Percentiles rank a stretch among this genome's conserved stretches.
Conservation (phyloP, 1,140 invertebrate species). For the Drosophila azteca region DNA sequence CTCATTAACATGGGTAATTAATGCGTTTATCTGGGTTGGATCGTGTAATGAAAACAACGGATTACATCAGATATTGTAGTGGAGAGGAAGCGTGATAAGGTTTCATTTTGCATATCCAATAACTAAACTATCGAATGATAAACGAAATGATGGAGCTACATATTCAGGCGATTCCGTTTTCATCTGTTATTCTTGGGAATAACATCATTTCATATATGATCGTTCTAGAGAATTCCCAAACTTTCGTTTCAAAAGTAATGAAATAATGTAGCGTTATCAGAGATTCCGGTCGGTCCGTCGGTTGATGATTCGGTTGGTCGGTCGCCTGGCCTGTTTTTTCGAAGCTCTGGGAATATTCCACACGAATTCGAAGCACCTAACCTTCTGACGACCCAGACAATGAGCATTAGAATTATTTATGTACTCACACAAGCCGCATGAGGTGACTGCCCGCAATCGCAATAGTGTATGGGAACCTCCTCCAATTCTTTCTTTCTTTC, state of each 20-base stretch:
- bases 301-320: background rate
- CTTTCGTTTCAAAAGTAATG: background rate
- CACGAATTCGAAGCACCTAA: conserved; percentile 37
- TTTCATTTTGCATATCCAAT: conserved; percentile 8
- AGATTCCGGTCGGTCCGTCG: background rate
- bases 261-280: conserved; percentile 34
- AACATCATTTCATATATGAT: too few relatives aligned
- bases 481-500: too few relatives aligned
- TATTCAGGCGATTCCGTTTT: background rate
- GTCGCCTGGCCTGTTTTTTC: conserved; percentile 22
- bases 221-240: background rate
- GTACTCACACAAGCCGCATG: background rate
- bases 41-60: conserved; percentile 64
- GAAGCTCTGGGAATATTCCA: conserved; percentile 36
- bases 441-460: conserved; percentile 16
- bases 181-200: too few relatives aligned
- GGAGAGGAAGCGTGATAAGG: conserved; percentile 19
- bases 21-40: conserved; percentile 53
- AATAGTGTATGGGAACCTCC: too few relatives aligned
- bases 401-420: conserved; percentile 17
- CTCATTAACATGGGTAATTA: conserved; percentile 69
- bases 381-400: conserved; percentile 21
- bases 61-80: conserved; percentile 70
- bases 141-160: background rate
- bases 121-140: background rate